Evolutionary conservation across 2,113 vertebrate genomes (phyloP), one percentile per base, ranked within the genome.

Genomic region (Onychorhynchus coronatus): DNA sequence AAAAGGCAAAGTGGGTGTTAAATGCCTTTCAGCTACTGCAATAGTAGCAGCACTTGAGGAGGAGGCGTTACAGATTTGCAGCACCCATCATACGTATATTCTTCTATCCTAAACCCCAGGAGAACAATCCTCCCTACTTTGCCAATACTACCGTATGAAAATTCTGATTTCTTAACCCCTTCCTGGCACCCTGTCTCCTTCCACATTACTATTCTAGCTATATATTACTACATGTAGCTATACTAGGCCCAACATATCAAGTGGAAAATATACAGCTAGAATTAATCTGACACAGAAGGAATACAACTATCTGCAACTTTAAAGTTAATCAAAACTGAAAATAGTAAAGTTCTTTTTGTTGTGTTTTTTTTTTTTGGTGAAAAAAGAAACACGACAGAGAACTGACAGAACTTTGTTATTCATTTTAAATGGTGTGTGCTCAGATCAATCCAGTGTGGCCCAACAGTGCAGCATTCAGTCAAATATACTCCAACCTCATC

Each of bases 1-100:
- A 98, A 97, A 97, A 98, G 97, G 97, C 93, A 97, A 98, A 96
- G 93, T 74, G 90, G 90, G 96, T 50, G 88, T 97, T 81, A 74
- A 94, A 95, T 10, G 72, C 30, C 75, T 73, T 71, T 83, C 49
- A 89, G 95, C 72, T 89, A 86, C 91, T 74, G 65, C 93, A 80
- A 72, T 67, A 91, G 88, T n/a, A 92, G 92, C 91, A 96, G 71
- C 68, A 55, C 68, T 95, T 53, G 49, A 91, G 44, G 59, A 88
- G 82, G 94, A 94, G 89, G 67, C 56, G 20, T 80, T 94, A 66
- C 5, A 21, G 62, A 79, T 65, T 77, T 30, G 9, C 77, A 95
- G 91, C 79, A 59, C 78, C 81, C 50, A 46, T 73, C 73, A 39
- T 5, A 24, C n/a, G 2, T 3, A 9, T 8, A 0, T 83, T 83